Conservation (phyloP, 1,140 invertebrate species). For the Diorhabda sublineata region DNA sequence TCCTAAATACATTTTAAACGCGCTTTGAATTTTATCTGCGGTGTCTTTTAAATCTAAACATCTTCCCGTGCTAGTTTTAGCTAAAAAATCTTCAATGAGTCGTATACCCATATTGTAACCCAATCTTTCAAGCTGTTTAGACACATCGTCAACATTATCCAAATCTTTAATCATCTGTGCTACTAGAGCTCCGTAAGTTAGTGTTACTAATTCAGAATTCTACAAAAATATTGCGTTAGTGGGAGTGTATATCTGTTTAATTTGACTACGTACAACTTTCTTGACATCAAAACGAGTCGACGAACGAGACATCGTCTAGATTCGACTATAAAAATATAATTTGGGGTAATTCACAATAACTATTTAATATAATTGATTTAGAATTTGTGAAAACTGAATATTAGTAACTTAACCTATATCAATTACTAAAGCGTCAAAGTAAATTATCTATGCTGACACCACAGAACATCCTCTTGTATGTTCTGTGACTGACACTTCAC, state of each 20-base stretch:
- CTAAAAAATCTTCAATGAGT: conserved; percentile 96
- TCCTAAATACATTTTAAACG: conserved; percentile 87
- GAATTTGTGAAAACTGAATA: background rate
- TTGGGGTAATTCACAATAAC: background rate
- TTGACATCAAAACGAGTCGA: conserved; percentile 48
- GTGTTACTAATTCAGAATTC: conserved; percentile 95
- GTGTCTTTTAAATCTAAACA: conserved; percentile 97
- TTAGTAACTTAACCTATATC: background rate
- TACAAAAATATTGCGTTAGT: conserved; percentile 50
- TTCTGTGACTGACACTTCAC: background rate
- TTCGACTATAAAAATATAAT: background rate
- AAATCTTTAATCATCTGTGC: conserved; percentile 96
- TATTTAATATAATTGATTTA: background rate
- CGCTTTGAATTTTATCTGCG: conserved; percentile 87
- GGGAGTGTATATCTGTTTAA: conserved; percentile 11
- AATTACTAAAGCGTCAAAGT: background rate
- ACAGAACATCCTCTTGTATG: conserved; percentile 2
- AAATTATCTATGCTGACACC: background rate
- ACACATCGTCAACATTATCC: conserved; percentile 95
- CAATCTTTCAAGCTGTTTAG: conserved; percentile 88
- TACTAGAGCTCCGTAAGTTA: conserved; percentile 97
- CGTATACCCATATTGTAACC: conserved; percentile 98
- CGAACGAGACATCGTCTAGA: conserved; percentile 42
- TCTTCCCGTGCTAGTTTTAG: conserved; percentile 80
- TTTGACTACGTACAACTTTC: conserved; percentile 49